phyloP scores from a whole-genome alignment of 2,797 vertebrate species.

The Xiphorhynchus erythropygius region DNA sequence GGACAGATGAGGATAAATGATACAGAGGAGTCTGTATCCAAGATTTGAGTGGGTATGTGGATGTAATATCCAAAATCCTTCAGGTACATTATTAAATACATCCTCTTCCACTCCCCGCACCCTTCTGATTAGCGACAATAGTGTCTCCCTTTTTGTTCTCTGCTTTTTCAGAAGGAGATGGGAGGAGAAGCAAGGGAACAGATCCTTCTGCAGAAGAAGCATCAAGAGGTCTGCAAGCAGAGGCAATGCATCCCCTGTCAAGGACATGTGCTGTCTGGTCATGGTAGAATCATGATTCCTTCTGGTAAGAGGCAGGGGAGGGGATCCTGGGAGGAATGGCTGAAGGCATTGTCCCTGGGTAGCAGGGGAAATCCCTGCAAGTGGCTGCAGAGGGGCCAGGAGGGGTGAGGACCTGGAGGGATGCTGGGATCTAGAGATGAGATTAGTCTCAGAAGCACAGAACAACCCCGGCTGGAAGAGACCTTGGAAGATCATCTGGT shows the following conservation, averaged over 20 bases:
- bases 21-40: neutral
- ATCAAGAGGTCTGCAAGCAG: neutral
- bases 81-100: neutral
- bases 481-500: neutral
- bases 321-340: neutral
- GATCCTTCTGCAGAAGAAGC: neutral
- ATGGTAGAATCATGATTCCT: neutral
- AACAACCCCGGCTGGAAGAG: neutral
- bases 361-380: neutral
- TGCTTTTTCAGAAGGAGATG: neutral
- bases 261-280: rapidly evolving
- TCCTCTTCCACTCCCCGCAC: neutral
- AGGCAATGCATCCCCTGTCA: neutral
- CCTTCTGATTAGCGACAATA: neutral
- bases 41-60: neutral
- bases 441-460: neutral
- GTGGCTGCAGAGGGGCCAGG: neutral
- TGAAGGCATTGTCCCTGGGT: neutral
- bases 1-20: neutral
- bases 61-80: neutral
- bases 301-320: neutral
- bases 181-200: neutral
- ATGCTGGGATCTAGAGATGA: neutral
- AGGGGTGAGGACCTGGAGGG: neutral
- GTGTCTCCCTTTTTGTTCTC: neutral